phyloP scores from a whole-genome alignment of 1,140 invertebrate genomes.

The Aphelinus atriplicis region DNA sequence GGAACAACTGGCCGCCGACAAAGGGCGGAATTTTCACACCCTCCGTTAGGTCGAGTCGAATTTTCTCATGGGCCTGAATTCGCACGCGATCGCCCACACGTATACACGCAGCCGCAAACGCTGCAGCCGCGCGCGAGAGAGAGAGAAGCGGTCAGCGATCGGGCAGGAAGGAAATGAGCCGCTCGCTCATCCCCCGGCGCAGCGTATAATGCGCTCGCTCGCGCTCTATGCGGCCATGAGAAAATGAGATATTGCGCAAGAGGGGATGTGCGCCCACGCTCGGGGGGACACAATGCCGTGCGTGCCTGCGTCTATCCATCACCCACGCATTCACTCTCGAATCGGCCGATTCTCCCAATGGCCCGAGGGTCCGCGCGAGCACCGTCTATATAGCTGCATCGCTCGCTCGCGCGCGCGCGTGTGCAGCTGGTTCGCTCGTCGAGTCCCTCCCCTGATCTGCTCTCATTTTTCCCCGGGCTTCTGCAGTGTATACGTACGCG shows the following conservation, averaged over 20 bases:
- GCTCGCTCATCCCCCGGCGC: not conserved
- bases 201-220: not conserved
- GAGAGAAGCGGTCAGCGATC: not conserved
- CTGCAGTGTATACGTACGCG: not conserved
- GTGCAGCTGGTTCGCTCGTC: constrained; percentile 52
- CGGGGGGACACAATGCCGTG: constrained; percentile 25
- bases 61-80: constrained; percentile 9
- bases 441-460: not conserved
- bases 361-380: not conserved
- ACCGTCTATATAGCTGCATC: constrained; percentile 23
- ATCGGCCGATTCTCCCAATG: constrained; percentile 22
- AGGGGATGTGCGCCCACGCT: constrained; percentile 48
- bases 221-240: constrained; percentile 8
- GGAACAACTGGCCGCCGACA: not conserved
- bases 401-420: constrained; percentile 32
- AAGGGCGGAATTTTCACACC: constrained; percentile 13
- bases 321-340: constrained; percentile 58
- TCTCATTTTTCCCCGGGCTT: constrained; percentile 10
- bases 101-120: no score
- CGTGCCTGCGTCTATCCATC: constrained; percentile 62
- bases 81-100: not conserved
- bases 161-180: constrained; percentile 12
- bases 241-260: constrained; percentile 33
- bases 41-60: not conserved
- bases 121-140: not conserved